phyloP scores from a whole-genome alignment of 2,797 vertebrate species.

The Tarsius wallacei region DNA sequence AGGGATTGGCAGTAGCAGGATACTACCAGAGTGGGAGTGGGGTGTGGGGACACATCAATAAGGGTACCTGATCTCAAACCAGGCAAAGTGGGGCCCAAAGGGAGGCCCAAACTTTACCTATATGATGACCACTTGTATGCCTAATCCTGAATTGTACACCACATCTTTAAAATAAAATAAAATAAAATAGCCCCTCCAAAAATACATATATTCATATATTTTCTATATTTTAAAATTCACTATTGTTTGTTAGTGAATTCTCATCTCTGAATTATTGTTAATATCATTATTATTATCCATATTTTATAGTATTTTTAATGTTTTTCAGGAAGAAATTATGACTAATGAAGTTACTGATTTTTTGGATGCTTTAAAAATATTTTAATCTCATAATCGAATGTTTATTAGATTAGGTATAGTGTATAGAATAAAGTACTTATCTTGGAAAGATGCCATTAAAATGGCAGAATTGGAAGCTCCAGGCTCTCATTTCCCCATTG shows the following conservation, averaged over 20 bases:
- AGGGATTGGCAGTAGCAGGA: no score
- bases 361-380: neutral
- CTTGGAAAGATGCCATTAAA: neutral
- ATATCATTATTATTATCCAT: neutral
- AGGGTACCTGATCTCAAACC: no score
- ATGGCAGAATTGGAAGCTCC: neutral
- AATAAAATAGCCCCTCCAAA: no score
- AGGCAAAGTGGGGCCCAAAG: no score
- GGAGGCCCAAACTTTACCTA: no score
- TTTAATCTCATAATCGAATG: neutral
- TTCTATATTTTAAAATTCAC: constrained; percentile 27
- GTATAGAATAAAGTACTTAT: neutral
- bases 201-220: neutral
- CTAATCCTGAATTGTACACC: no score
- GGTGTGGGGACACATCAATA: no score
- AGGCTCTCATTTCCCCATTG: neutral
- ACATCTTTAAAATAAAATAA: no score
- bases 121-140: no score
- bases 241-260: constrained; percentile 7
- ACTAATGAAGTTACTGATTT: neutral
- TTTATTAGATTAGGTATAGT: neutral
- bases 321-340: neutral
- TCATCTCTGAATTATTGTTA: constrained; percentile 63
- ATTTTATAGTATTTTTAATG: no score
- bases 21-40: no score